Base-by-base conservation (phyloP, 2,113 vertebrate genomes). In the western clawed frog (Xenopus tropicalis) region DNA sequence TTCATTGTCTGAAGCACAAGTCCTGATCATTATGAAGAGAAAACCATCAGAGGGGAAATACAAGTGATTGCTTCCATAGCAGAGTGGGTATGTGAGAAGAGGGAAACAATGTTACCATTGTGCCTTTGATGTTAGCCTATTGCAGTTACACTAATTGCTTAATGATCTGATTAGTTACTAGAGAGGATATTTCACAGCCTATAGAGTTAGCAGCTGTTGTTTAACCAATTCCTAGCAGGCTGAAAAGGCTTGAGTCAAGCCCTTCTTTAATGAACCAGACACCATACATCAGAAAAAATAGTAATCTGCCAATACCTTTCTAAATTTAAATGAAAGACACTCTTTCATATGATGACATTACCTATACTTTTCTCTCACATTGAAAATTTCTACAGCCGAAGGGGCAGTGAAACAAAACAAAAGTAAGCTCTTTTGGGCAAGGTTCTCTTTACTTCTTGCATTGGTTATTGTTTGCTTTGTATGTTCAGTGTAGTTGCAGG, bases 111-210 rank as follows among this genome's bases (percentile, higher is more conserved):
- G 57, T 59, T 59, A 17, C 57, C 22, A 20, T 59, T 59, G 57
- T 59, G 21, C 21, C 57, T 59, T 59, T 59, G 57, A 59, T 59
- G 57, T 59, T 20, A 59, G 57, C 14, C 57, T 24, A 59, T 59
- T 59, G 57, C 21, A 59, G 57, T 22, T 23, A 24, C 57, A 59
- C 57, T 59, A 59, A 59, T 59, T 59, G 57, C 57, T 59, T 59
- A 59, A 59, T 59, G 57, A 59, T 59, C 57, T 59, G 57, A 59
- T 59, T 59, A 23, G 21, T 59, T 59, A 59, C 57, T 59, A 59
- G 20, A 59, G 57, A 23, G 57, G 57, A 59, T 59, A 22, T 59
- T 59, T 59, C 57, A 20, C 54, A 59, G 57, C 14, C 57, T 59
- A 16, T 59, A 59, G 57, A 59, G 57, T 20, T 59, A 59, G 57